Evolutionary conservation across 2,113 vertebrate genomes (phyloP), one percentile per base, ranked within the genome.

Genomic region (Irena cyanogastra): DNA sequence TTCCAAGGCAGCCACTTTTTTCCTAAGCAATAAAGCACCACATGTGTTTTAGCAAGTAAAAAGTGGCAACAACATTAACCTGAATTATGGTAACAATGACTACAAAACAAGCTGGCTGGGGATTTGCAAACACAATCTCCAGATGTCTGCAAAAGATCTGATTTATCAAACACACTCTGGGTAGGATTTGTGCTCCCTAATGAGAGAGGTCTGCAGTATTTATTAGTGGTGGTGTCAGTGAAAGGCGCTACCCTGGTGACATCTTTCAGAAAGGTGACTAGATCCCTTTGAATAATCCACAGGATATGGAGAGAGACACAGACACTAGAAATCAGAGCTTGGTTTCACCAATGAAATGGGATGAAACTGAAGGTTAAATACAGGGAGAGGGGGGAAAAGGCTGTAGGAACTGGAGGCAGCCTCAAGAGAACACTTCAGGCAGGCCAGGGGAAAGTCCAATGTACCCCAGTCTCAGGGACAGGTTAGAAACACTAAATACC

Each of bases 1-100:
- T 88, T 93, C 71, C 66, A 54, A 87, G 35, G 35, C 87, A 96
- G 87, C 13, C 83, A 83, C 79, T 61, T 82, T 74, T 72, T 92
- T 33, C 9, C 28, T 52, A 50, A 78, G 68, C 60, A 85, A 87
- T 93, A 94, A 93, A 96, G 53, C 23, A 75, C 31, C 88, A 94
- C 85, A 91, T 91, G 70, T 69, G 93, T 90, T 95, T 96, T 68
- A 95, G 85, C 75, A 88, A 94, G 65, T 87, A 92, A 92, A 93
- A 96, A 93, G 75, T 94, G 90, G 95, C 88, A 94, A 91, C 87
- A 84, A 56, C 92, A 89, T 95, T 96, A 95, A 96, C 83, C 90
- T 96, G 92, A 95, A 81, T 93, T 90, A 92, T 74, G 44, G 88
- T 41, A 86, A 77, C 75, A 94, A 54, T 60, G 83, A 74, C 93